Percentiles rank a stretch among this genome's conserved stretches.
These are phyloP conservation scores for Pelobates cultripes DNA, from an alignment of 2,797 vertebrate genomes.

Conservation along the genomic window DNA sequence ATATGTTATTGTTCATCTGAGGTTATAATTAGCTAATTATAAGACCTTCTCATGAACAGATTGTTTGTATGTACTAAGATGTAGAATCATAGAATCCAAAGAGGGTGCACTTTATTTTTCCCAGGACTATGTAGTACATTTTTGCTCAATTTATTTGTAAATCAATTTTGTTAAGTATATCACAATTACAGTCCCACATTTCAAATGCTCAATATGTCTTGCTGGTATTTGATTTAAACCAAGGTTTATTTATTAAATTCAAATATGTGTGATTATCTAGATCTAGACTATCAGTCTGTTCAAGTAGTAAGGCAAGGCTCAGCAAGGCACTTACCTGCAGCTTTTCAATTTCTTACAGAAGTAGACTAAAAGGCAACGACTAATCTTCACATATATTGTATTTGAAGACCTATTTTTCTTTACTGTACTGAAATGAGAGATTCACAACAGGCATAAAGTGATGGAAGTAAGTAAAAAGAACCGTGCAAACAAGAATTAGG, in stretches of 20 bases:
- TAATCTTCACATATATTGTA: slow-evolving; percentile 40
- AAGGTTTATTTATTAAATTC: slow-evolving; percentile 17
- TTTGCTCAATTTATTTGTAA: too few species aligned
- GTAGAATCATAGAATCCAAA: too few species aligned
- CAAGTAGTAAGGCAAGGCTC: slow-evolving; percentile 33
- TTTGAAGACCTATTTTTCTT: slow-evolving; percentile 26
- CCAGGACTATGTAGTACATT: too few species aligned
- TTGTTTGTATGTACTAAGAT: too few species aligned
- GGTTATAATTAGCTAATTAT: too few species aligned
- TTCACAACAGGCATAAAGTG: slow-evolving; percentile 35
- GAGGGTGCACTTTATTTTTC: too few species aligned
- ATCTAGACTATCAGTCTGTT: slow-evolving; percentile 22
- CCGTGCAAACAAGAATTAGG: slow-evolving; percentile 34
- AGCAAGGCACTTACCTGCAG: slow-evolving; percentile 31
- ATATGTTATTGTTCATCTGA: too few species aligned
- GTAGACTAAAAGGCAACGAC: slow-evolving; percentile 22
- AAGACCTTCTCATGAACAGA: too few species aligned
- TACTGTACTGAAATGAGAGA: slow-evolving; percentile 37
- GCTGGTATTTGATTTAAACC: slow-evolving; percentile 22
- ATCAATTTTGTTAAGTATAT: neutral
- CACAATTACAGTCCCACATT: slow-evolving; percentile 9
- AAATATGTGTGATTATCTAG: slow-evolving; percentile 24
- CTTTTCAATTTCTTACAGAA: slow-evolving; percentile 32
- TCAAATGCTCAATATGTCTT: slow-evolving; percentile 5
- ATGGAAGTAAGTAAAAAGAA: slow-evolving; percentile 13